Evolutionary conservation across 1,140 invertebrate species (phyloP).

Genomic region (Brachionus angularis): DNA sequence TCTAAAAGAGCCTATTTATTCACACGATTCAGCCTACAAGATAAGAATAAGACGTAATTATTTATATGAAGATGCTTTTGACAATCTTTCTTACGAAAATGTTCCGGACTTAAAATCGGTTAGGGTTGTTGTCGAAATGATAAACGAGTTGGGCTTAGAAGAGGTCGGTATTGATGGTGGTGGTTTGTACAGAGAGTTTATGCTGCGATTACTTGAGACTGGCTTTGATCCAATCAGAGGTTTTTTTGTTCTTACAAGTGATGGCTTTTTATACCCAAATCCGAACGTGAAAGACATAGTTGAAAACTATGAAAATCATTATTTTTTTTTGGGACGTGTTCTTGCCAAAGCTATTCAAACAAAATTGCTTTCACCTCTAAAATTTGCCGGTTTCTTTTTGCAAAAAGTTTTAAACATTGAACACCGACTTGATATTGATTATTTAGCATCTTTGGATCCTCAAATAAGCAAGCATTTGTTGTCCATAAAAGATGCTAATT

Average conservation of each 20-base stretch:
- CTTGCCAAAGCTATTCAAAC: constrained; percentile 32
- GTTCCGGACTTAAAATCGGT: not conserved
- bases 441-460: constrained; percentile 85
- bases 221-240: constrained; percentile 94
- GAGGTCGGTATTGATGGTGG: constrained; percentile 95
- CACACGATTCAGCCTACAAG: constrained; percentile 69
- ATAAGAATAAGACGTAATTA: constrained; percentile 80
- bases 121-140: constrained; percentile 62
- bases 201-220: constrained; percentile 71
- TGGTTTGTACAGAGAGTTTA: constrained; percentile 74
- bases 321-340: constrained; percentile 89
- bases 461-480: constrained; percentile 82
- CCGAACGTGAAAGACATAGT: constrained; percentile 78
- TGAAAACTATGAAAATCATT: constrained; percentile 80
- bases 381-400: constrained; percentile 60
- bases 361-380: constrained; percentile 21
- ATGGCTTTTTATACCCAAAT: constrained; percentile 91
- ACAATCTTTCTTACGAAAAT: constrained; percentile 82
- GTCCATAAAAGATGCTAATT: constrained; percentile 70
- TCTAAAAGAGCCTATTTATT: constrained; percentile 60
- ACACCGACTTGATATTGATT: constrained; percentile 80
- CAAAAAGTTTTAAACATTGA: constrained; percentile 75
- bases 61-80: constrained; percentile 94
- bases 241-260: constrained; percentile 82
- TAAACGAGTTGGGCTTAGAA: constrained; percentile 77